Conservation (phyloP, 2,113 vertebrate genomes). For the Thinocorus orbignyianus region DNA sequence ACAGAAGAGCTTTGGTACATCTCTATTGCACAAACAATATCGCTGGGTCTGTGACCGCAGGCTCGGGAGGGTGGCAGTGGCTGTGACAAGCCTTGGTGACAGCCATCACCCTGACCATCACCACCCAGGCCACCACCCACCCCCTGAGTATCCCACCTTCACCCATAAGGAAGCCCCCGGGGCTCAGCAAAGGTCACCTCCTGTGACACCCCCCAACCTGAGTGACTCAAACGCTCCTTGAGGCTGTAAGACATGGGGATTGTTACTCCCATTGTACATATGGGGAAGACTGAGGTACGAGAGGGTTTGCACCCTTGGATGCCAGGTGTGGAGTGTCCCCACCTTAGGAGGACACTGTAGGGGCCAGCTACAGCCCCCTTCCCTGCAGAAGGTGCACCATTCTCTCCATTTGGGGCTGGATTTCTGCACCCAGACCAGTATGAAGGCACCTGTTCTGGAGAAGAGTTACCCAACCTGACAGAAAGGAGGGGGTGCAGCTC, state of each 20-base stretch:
- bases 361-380: rapidly evolving
- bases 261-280: rapidly evolving
- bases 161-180: rapidly evolving
- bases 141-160: not conserved
- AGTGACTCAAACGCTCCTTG: rapidly evolving
- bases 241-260: not conserved
- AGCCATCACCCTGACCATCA: not conserved
- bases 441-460: rapidly evolving
- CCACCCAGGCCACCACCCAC: rapidly evolving
- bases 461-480: rapidly evolving
- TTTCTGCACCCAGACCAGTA: not conserved
- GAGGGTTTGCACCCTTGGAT: rapidly evolving
- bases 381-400: not conserved
- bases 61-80: rapidly evolving
- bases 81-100: not conserved
- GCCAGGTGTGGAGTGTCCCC: rapidly evolving
- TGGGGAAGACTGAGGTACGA: rapidly evolving
- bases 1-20: not conserved
- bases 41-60: rapidly evolving
- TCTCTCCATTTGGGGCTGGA: not conserved
- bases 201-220: rapidly evolving
- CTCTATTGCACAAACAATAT: not conserved
- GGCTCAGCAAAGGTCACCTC: not conserved
- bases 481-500: not conserved
- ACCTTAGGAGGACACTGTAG: rapidly evolving